Conservation (phyloP, 2,888 invertebrate genomes). For the Neria commutata region DNA sequence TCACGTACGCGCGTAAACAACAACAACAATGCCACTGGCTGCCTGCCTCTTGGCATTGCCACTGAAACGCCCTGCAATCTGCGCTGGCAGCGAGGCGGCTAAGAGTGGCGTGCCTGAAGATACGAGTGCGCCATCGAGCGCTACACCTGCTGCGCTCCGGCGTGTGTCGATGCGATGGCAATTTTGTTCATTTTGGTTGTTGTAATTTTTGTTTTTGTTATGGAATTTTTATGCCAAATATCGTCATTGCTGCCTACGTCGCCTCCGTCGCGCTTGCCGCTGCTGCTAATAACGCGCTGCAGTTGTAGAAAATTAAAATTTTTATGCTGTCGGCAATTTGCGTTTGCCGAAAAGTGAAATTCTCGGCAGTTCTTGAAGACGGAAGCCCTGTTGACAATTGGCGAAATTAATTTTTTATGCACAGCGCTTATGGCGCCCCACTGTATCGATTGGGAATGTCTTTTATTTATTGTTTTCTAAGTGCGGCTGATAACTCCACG, state of each 20-base stretch:
- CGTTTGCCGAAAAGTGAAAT: slow-evolving; percentile 4
- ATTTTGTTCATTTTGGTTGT: no score
- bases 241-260: not conserved
- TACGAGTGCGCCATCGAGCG: no score
- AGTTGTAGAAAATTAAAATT: slow-evolving; percentile 1
- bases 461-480: no score
- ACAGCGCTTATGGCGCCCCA: slow-evolving; percentile 34
- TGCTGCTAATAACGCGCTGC: not conserved
- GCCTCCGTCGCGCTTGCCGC: no score
- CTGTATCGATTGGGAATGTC: slow-evolving; percentile 24
- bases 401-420: slow-evolving; percentile 45
- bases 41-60: slow-evolving; percentile 1
- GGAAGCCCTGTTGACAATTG: slow-evolving; percentile 11
- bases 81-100: no score
- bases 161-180: no score
- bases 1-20: slow-evolving; percentile 45
- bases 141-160: no score
- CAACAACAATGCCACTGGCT: slow-evolving; percentile 25
- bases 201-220: not conserved
- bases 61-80: no score
- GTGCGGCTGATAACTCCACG: slow-evolving; percentile 37
- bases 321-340: not conserved
- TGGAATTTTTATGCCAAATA: not conserved
- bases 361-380: not conserved
- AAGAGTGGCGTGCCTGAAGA: no score